Base-by-base conservation (phyloP, 2,888 invertebrate genomes). In the Heliothis peltigera region DNA sequence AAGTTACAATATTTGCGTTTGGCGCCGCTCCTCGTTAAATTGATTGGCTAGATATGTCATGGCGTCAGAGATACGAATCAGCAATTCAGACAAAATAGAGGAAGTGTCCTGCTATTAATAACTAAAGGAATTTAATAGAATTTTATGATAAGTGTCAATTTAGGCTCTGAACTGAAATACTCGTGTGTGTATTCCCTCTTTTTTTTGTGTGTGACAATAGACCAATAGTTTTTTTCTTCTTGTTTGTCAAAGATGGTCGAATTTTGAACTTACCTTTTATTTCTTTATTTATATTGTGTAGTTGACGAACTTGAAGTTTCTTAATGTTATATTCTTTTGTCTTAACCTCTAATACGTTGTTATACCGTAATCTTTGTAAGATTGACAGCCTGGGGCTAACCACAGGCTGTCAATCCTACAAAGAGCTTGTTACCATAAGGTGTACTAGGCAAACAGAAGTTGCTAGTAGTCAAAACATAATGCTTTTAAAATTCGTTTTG, bases 11-110 rank as follows among this genome's bases (percentile, higher is more conserved):
- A 78, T 72, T 77, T 75, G 67, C 61, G 59, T 66, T 69, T 56
- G 71, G 68, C 64, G 71, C 59, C 65, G 49, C 59, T 76, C 58
- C 62, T 46, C 58, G 61, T 53, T 57, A 48, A 68, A 73, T 78
- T 70, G 76, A 79, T 79, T 78, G 66, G 55, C 51, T 63, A 56
- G 68, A 72, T 73, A 69, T 72, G 64, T 75, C 62, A 62, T 64
- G 53, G 61, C 52, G 59, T 32, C 54, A 43, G 52, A 54, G 70
- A 74, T 74, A 70, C 12, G 47, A 46, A 77, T 70, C 74, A 32
- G 22, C 7, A 28, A 57, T 51, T 22, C 25, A 61, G 57, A 58
- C 42, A 49, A 61, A 65, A 71, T 57, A 58, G 17, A 65, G 61
- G 65, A 72, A 76, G 51, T 69, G n/a, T 19, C 8, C 12, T 19